phyloP scores from a whole-genome alignment of 2,888 invertebrate genomes.

The Helobdella robusta region DNA sequence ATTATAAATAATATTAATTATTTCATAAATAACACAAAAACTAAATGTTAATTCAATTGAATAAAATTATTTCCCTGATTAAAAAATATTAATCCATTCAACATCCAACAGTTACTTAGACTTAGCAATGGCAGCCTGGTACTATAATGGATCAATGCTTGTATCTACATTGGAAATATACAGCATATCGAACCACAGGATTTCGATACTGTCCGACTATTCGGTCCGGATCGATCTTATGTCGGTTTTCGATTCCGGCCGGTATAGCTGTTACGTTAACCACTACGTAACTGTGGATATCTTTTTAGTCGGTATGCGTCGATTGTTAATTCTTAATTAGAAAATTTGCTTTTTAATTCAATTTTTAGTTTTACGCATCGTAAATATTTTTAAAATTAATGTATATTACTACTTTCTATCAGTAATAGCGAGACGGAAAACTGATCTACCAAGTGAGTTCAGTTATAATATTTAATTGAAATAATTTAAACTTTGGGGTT shows the following conservation, averaged over 20 bases:
- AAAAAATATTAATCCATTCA: too few species aligned
- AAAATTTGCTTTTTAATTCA: background rate
- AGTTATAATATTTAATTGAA: background rate
- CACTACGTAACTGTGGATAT: conserved; percentile 18
- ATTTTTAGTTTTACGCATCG: background rate
- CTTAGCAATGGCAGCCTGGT: conserved; percentile 3
- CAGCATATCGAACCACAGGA: conserved; percentile 10
- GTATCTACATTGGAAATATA: conserved; percentile 16
- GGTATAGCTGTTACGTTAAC: conserved; percentile 25
- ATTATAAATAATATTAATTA: too few species aligned
- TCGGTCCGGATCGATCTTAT: conserved; percentile 9
- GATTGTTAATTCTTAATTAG: too few species aligned
- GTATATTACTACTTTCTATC: background rate
- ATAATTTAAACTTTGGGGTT: too few species aligned
- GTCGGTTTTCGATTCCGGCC: conserved; percentile 14
- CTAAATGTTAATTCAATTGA: too few species aligned
- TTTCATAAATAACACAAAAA: too few species aligned
- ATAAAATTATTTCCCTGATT: too few species aligned
- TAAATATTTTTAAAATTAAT: background rate
- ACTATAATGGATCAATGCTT: conserved; percentile 13
- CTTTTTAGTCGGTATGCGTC: conserved; percentile 24
- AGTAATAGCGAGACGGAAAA: conserved; percentile 3
- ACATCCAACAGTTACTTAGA: conserved; percentile 8
- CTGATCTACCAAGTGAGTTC: conserved; percentile 2
- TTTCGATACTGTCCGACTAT: conserved; percentile 6